Conservation (phyloP, 2,888 invertebrate genomes). For the Crossocerus cetratus region DNA sequence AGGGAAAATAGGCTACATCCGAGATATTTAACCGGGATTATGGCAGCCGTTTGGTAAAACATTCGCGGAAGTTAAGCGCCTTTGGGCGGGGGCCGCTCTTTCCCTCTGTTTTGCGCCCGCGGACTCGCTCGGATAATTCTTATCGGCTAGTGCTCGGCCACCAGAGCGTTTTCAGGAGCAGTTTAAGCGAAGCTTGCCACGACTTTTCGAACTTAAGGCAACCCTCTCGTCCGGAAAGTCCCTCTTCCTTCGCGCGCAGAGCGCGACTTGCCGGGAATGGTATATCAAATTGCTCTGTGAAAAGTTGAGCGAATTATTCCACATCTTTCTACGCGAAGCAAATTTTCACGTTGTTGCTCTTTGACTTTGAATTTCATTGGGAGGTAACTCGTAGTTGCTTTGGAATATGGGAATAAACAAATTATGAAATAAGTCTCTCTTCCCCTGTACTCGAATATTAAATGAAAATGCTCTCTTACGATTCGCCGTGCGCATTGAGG, state of each 20-base stretch:
- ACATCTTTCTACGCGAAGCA: too few species aligned
- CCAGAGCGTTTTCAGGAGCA: slow-evolving; percentile 44
- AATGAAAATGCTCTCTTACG: too few species aligned
- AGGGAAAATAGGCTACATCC: slow-evolving; percentile 44
- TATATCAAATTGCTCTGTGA: too few species aligned
- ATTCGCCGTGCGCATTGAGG: too few species aligned
- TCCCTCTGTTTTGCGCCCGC: slow-evolving; percentile 52
- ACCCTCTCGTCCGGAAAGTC: neutral
- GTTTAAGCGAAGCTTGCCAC: slow-evolving; percentile 44
- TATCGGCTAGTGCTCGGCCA: slow-evolving; percentile 47
- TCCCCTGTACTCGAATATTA: too few species aligned
- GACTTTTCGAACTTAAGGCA: slow-evolving; percentile 26
- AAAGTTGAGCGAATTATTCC: too few species aligned
- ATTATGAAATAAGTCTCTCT: too few species aligned
- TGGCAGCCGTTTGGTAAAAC: slow-evolving; percentile 68
- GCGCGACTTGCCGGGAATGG: neutral
- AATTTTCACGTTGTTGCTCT: too few species aligned
- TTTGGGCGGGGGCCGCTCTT: slow-evolving; percentile 45
- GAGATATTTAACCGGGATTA: slow-evolving; percentile 67
- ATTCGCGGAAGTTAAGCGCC: slow-evolving; percentile 67
- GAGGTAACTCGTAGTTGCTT: neutral
- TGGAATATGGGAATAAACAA: too few species aligned
- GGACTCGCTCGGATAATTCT: slow-evolving; percentile 56
- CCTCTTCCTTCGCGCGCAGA: neutral
- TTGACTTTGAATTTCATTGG: neutral